phyloP scores from a whole-genome alignment of 2,888 invertebrate species.

The Flexamia atlantica region DNA sequence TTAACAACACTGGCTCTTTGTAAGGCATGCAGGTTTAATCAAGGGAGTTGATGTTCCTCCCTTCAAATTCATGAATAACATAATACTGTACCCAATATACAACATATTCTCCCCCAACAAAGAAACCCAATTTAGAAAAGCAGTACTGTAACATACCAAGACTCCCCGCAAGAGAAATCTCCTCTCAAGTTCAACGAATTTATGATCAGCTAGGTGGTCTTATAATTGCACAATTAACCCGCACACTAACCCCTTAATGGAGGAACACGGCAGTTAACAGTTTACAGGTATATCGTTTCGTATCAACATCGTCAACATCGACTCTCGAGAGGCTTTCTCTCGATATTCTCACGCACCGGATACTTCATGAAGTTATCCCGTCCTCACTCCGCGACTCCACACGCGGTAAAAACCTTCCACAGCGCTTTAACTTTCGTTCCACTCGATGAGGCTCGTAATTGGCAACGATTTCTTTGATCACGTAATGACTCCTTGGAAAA shows the following conservation, averaged over 20 bases:
- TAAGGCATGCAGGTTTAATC: no score
- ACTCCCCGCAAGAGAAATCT: not conserved
- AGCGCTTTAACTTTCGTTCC: not conserved
- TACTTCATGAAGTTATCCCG: not conserved
- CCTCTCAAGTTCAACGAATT: not conserved
- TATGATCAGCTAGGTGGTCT: slow-evolving; percentile 14
- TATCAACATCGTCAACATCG: not conserved
- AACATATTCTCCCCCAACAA: no score
- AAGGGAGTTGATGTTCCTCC: no score
- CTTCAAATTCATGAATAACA: no score
- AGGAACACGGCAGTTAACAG: not conserved
- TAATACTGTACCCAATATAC: no score
- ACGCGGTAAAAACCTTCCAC: not conserved
- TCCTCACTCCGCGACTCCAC: no score
- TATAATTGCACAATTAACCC: slow-evolving; percentile 27
- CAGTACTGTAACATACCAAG: not conserved
- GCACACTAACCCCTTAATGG: slow-evolving; percentile 6
- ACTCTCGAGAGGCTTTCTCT: slow-evolving; percentile 9
- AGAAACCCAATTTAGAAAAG: not conserved
- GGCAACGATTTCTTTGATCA: not conserved
- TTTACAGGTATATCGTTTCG: not conserved
- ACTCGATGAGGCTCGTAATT: not conserved
- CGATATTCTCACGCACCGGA: slow-evolving; percentile 7
- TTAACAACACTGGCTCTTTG: no score
- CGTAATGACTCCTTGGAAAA: not conserved